Evolutionary conservation across 2,888 invertebrate species (phyloP).

Genomic region (Halictus ligatus): DNA sequence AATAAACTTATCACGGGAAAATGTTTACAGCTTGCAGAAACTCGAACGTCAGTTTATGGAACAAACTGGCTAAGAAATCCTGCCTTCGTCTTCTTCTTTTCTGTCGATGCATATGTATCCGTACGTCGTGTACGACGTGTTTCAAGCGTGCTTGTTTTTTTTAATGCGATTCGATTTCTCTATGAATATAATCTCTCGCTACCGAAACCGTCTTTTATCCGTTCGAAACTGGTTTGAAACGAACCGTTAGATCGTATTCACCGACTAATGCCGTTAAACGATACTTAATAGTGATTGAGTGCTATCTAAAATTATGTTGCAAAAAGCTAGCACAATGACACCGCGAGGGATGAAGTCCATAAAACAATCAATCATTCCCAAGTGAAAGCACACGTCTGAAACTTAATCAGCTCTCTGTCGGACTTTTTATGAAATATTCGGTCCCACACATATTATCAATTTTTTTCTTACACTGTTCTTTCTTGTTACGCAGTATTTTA

Average conservation of each 20-base stretch:
- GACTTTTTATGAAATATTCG: not conserved
- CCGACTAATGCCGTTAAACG: slow-evolving; percentile 11
- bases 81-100: not conserved
- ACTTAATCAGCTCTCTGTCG: not conserved
- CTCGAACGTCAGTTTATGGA: not conserved
- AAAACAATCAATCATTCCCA: not conserved
- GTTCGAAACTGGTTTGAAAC: not conserved
- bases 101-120: not conserved
- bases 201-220: not conserved
- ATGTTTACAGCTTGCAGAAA: not conserved
- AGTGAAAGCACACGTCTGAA: not conserved
- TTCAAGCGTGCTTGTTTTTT: not conserved
- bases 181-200: not conserved
- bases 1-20: not conserved
- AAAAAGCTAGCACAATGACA: not conserved
- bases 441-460: not conserved
- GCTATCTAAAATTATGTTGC: not conserved
- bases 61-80: not conserved
- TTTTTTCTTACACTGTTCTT: not conserved
- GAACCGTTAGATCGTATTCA: not conserved
- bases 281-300: slow-evolving; percentile 12
- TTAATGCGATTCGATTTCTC: not conserved
- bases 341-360: not conserved
- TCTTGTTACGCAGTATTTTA: no score
- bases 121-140: not conserved